Conservation (phyloP, 2,888 invertebrate species). For the Caenorhabditis sp. region DNA sequence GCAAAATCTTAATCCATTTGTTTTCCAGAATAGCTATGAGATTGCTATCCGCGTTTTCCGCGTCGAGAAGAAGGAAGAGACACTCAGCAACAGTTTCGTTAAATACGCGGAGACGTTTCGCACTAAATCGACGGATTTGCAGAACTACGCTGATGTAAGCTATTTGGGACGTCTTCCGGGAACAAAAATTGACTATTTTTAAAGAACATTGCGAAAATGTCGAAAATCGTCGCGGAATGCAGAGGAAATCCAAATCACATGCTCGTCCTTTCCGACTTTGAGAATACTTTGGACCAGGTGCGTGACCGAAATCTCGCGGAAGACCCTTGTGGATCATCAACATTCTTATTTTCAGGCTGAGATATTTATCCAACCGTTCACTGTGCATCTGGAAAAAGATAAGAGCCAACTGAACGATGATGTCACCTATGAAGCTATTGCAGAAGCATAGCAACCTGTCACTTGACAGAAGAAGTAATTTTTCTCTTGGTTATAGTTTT, state of each 20-base stretch:
- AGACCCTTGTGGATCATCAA: too few relatives aligned
- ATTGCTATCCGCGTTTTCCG: neutral
- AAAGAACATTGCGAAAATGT: conserved; percentile 21
- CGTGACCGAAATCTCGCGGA: too few relatives aligned
- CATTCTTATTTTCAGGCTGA: conserved; percentile 17
- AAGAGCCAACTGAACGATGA: too few relatives aligned
- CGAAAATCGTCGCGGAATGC: neutral
- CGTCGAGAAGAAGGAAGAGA: conserved; percentile 2
- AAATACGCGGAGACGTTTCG: neutral
- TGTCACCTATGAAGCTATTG: too few relatives aligned
- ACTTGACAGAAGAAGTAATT: too few relatives aligned
- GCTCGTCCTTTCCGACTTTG: neutral
- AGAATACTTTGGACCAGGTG: neutral
- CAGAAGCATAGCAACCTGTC: too few relatives aligned
- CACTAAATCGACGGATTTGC: neutral
- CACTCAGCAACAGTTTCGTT: neutral
- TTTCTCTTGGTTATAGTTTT: too few relatives aligned
- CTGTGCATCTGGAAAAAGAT: neutral
- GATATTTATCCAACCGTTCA: neutral
- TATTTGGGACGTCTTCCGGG: neutral
- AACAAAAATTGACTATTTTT: neutral
- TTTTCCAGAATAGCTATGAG: neutral
- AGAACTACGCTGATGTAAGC: neutral
- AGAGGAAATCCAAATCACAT: neutral
- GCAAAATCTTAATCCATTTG: neutral